phyloP scores from a whole-genome alignment of 2,888 invertebrate genomes.

The Lochmaea capreae region DNA sequence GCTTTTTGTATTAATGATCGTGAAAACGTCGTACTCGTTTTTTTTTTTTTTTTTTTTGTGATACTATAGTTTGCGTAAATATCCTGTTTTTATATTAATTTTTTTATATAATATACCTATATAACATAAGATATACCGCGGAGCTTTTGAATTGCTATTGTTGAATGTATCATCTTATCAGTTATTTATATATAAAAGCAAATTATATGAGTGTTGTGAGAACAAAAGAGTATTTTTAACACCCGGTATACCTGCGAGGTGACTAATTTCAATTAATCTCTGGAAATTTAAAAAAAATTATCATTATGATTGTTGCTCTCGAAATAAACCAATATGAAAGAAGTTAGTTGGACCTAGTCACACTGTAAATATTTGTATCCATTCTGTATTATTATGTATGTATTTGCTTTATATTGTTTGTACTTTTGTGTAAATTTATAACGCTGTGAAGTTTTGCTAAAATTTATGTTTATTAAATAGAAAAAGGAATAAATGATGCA shows the following conservation, averaged over 20 bases:
- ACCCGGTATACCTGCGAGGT: slow-evolving; percentile 1
- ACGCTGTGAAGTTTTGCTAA: slow-evolving; percentile 48
- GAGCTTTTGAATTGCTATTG: slow-evolving; percentile 1
- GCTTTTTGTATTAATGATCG: slow-evolving; percentile 18
- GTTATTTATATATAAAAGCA: slow-evolving; percentile 4
- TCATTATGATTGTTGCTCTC: not conserved
- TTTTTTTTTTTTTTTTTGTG: slow-evolving; percentile 16
- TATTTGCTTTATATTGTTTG: slow-evolving; percentile 36
- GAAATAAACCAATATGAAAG: not conserved
- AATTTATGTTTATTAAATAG: slow-evolving; percentile 45
- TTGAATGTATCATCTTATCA: not conserved
- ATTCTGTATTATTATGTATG: slow-evolving; percentile 38
- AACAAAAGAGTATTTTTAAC: not conserved
- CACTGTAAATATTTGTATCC: slow-evolving; percentile 31
- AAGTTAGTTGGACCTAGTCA: slow-evolving; percentile 21
- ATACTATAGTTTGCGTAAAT: slow-evolving; percentile 7
- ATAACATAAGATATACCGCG: not conserved
- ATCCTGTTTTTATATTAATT: not conserved
- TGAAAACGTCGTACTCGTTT: slow-evolving; percentile 11
- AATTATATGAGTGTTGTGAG: slow-evolving; percentile 10
- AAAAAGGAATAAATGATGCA: slow-evolving; percentile 44
- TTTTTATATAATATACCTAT: not conserved
- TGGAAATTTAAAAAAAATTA: not conserved
- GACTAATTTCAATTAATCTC: not conserved
- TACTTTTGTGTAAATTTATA: slow-evolving; percentile 44